These are phyloP conservation scores for Drosophila orosa DNA, from an alignment of 1,140 invertebrate genomes.

Conservation along the genomic window DNA sequence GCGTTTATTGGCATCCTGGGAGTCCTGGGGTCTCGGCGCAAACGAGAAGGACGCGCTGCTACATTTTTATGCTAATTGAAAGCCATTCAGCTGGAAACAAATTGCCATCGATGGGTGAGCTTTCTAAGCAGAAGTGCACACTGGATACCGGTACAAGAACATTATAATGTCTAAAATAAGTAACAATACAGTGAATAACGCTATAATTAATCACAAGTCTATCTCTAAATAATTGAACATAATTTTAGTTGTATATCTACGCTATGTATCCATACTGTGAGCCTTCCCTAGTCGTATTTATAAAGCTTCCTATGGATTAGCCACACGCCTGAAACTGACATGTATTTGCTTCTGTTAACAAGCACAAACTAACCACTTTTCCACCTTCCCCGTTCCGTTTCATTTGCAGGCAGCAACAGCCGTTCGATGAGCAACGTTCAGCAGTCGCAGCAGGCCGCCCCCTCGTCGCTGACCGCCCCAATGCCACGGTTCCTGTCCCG, in stretches of 20 bases:
- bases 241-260: background rate
- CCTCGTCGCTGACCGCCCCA: conserved; percentile 60
- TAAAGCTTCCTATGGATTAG: background rate
- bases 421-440: conserved; percentile 73
- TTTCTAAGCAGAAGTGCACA: conserved; percentile 10
- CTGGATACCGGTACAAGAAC: background rate
- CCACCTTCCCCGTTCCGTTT: background rate
- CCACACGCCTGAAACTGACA: background rate
- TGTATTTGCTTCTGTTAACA: background rate
- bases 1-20: conserved; percentile 64
- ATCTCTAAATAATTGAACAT: background rate
- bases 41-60: conserved; percentile 37
- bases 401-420: conserved; percentile 66
- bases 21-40: conserved; percentile 31
- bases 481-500: conserved; percentile 88
- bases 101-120: conserved; percentile 53
- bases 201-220: background rate
- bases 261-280: background rate
- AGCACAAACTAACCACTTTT: conserved; percentile 19
- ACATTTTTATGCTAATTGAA: conserved; percentile 83
- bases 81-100: conserved; percentile 72
- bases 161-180: background rate
- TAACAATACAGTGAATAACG: too few relatives aligned
- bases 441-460: conserved; percentile 40
- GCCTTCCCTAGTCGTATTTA: background rate